phyloP scores from a whole-genome alignment of 2,113 vertebrate genomes.

The Dromiciops gliroides region DNA sequence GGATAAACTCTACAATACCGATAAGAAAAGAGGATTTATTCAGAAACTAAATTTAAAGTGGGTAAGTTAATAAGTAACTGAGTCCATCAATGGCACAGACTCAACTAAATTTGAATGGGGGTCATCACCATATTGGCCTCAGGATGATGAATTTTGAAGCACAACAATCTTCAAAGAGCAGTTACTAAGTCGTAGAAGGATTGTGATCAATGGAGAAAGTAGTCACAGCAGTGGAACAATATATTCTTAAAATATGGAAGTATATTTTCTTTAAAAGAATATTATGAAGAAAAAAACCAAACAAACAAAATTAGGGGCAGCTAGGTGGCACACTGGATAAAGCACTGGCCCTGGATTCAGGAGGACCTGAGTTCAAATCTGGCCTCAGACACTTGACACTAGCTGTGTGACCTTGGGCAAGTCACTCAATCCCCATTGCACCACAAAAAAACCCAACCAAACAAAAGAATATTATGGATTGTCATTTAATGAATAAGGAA shows the following conservation, averaged over 20 bases:
- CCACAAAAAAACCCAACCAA: too few species aligned
- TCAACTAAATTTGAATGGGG: neutral
- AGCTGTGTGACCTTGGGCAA: too few species aligned
- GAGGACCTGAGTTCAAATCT: too few species aligned
- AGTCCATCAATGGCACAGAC: neutral
- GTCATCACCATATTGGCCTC: neutral
- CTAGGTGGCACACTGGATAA: too few species aligned
- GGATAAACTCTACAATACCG: constrained; percentile 26
- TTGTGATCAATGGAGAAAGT: neutral
- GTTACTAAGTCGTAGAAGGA: neutral
- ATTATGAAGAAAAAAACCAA: too few species aligned
- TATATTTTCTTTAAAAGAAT: neutral
- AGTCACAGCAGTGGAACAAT: neutral
- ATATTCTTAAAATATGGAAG: neutral
- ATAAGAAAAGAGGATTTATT: constrained; percentile 2
- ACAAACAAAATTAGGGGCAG: too few species aligned
- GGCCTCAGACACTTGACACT: too few species aligned
- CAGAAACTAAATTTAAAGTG: neutral
- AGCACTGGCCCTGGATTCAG: too few species aligned
- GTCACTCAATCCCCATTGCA: too few species aligned
- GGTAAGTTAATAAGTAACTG: neutral
- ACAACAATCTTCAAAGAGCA: neutral
- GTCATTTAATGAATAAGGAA: neutral
- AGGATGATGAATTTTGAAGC: neutral
- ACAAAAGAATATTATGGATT: neutral